Evolutionary conservation across 2,113 vertebrate species (phyloP).

Genomic region (Donacobius atricapilla): DNA sequence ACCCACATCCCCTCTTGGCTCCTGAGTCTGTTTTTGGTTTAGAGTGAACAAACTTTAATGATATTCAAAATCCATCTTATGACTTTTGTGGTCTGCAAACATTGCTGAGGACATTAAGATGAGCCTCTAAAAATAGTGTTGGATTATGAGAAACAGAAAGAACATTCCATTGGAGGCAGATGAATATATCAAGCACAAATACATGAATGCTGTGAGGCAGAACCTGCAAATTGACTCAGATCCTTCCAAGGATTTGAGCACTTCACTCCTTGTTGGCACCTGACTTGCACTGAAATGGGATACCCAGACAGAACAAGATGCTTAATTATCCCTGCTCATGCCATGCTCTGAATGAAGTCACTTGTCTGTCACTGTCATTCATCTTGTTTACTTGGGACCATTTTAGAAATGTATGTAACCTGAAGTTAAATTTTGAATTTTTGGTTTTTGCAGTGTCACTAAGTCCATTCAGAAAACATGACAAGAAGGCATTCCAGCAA

Average conservation of each 20-base stretch:
- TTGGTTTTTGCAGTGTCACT: not conserved
- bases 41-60: not conserved
- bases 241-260: not conserved
- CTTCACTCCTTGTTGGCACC: not conserved
- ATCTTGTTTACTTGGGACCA: not conserved
- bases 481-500: not conserved
- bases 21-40: slow-evolving; percentile 17
- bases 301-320: not conserved
- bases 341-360: not conserved
- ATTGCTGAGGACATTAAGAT: not conserved
- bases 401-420: not conserved
- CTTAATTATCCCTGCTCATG: not conserved
- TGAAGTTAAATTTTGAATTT: not conserved
- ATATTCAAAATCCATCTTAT: not conserved
- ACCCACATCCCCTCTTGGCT: not conserved
- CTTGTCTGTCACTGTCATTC: not conserved
- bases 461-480: not conserved
- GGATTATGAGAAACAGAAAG: not conserved
- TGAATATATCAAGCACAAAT: not conserved
- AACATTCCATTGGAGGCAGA: not conserved
- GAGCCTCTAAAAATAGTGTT: not conserved
- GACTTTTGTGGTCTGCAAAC: not conserved
- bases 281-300: not conserved
- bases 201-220: not conserved
- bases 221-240: not conserved